Conservation (phyloP, 23 tunicate species). For the Ascidia mentula region DNA sequence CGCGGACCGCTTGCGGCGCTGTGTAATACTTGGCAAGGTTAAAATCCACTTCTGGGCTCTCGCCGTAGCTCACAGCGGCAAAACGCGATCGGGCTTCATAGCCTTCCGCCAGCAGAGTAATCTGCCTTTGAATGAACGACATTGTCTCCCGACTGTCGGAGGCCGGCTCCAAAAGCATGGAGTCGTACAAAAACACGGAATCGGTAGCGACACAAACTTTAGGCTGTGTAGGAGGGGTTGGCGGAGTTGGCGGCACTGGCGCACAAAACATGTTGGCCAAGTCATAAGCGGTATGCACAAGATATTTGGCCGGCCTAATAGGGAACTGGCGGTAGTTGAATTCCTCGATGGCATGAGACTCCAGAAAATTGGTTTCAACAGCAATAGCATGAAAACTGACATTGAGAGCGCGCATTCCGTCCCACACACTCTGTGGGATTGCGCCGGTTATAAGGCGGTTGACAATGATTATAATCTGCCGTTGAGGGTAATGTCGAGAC, state of each 20-base stretch:
- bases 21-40: neutral
- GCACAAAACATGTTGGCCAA: neutral
- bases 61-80: conserved; percentile 39
- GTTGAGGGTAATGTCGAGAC: neutral
- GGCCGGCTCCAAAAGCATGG: neutral
- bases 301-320: neutral
- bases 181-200: conserved; percentile 22
- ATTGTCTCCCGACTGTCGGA: neutral
- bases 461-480: neutral
- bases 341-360: neutral
- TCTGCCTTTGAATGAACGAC: conserved; percentile 17
- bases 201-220: conserved; percentile 28
- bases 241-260: neutral
- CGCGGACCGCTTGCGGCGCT: neutral
- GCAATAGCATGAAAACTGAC: neutral
- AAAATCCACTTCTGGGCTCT: conserved; percentile 20
- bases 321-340: conserved; percentile 15
- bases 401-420: conserved; percentile 1
- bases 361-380: conserved; percentile 17
- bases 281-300: neutral
- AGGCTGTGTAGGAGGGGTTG: neutral
- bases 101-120: conserved; percentile 5
- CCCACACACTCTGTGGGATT: neutral
- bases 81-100: conserved; percentile 9
- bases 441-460: neutral